Conservation (phyloP, 2,888 invertebrate genomes). For the Eilema caniola region DNA sequence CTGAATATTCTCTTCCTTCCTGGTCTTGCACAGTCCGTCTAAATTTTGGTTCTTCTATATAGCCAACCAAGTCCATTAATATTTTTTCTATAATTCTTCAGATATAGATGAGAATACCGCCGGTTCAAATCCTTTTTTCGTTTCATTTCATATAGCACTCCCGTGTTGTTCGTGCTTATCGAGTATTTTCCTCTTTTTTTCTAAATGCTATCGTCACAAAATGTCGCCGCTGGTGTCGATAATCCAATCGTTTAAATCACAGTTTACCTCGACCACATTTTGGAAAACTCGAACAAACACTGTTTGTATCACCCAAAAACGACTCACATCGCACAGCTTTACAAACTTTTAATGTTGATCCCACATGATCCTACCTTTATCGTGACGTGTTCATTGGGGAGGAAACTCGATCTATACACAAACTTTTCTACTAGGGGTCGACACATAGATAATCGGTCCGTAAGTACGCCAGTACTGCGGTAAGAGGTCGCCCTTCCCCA, state of each 20-base stretch:
- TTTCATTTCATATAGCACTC: too few relatives aligned
- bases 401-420: not conserved
- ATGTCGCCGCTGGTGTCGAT: not conserved
- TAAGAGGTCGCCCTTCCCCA: not conserved
- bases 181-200: not conserved
- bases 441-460: not conserved
- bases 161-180: not conserved
- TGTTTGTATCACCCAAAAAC: not conserved
- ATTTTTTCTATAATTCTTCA: too few relatives aligned
- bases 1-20: too few relatives aligned
- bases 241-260: not conserved
- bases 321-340: not conserved
- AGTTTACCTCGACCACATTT: not conserved
- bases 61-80: too few relatives aligned
- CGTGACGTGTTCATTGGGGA: not conserved
- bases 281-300: not conserved
- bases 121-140: too few relatives aligned
- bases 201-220: not conserved
- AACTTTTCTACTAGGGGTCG: too few relatives aligned
- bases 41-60: too few relatives aligned
- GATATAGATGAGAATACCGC: too few relatives aligned
- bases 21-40: too few relatives aligned
- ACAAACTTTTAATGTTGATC: conserved; percentile 3
- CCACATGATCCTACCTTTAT: not conserved
- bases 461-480: too few relatives aligned